Conservation (phyloP, 2,797 vertebrate genomes). For the Pachyuromys duprasi region DNA sequence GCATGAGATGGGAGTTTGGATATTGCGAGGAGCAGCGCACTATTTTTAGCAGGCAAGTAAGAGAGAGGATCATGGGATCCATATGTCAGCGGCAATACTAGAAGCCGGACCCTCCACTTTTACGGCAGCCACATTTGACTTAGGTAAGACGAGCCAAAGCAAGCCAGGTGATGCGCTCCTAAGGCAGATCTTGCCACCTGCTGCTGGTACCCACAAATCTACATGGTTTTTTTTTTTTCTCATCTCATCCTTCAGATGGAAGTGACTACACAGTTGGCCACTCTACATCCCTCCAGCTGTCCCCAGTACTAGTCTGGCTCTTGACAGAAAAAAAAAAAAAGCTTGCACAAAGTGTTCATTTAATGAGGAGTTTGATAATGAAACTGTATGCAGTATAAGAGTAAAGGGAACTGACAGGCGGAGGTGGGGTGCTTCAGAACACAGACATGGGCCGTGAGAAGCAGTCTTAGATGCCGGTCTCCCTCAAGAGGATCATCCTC, state of each 20-base stretch:
- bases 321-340: neutral
- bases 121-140: neutral
- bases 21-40: neutral
- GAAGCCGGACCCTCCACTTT: neutral
- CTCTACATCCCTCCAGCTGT: neutral
- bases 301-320: neutral
- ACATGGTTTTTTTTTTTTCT: neutral
- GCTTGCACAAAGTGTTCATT: neutral
- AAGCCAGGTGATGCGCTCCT: no score
- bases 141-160: neutral
- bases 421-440: neutral
- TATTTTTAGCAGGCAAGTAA: constrained; percentile 7
- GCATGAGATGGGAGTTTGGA: constrained; percentile 33
- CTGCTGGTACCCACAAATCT: neutral
- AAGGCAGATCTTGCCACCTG: neutral
- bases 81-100: neutral
- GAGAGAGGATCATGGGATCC: neutral
- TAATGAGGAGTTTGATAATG: neutral
- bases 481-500: neutral
- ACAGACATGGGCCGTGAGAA: neutral
- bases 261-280: neutral
- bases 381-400: neutral
- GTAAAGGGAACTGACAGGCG: neutral
- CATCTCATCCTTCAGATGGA: neutral
- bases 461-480: neutral